Base-by-base conservation (phyloP, 2,888 invertebrate genomes). In the Argynnis bischoffii region DNA sequence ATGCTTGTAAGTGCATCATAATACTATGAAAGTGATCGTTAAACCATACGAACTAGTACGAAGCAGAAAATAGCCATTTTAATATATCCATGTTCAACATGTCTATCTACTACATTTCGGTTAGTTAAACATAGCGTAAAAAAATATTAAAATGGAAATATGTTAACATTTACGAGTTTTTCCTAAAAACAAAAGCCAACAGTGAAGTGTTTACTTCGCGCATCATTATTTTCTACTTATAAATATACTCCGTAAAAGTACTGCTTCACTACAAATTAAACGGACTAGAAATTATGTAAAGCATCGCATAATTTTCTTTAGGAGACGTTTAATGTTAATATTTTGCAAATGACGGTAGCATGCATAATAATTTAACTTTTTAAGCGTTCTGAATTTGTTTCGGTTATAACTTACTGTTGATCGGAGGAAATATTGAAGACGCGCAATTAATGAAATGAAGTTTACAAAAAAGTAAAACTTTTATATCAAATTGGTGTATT, bases 281-380 rank as follows among this genome's bases (percentile, higher is more conserved):
- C 61, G 66, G 55, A n/a, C 35, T 55, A 41, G 55, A 66, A 61
- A 46, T 60, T 60, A 61, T 66, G 55, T 61, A 35, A 61, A 66
- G 48, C 21, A n/a, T 55, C 55, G 50, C 48, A 55, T 55, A 61
- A 66, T 61, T 53, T 54, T n/a, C 55, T 46, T 31, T 18, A 41
- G 55, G 48, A 55, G 48, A 31, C 31, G 35, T 50, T 35, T 66
- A 47, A 56, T 50, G 64, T 60, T 47, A 66, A 60, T 61, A 50
- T 51, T 50, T 47, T 64, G 18, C 15, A 55, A 61, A 66, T 53
- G 47, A 11, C 11, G 1, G 35, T 41, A 41, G 2, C 11, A 11
- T 41, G 11, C 35, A 41, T 41, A 41, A 41, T 11, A 41, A 41
- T 11, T 41, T 41, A 2, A 4, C 4, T 26, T 26, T 26, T 26